Evolutionary conservation across 2,797 vertebrate species (phyloP).

Genomic region (Fistularia tabacaria): DNA sequence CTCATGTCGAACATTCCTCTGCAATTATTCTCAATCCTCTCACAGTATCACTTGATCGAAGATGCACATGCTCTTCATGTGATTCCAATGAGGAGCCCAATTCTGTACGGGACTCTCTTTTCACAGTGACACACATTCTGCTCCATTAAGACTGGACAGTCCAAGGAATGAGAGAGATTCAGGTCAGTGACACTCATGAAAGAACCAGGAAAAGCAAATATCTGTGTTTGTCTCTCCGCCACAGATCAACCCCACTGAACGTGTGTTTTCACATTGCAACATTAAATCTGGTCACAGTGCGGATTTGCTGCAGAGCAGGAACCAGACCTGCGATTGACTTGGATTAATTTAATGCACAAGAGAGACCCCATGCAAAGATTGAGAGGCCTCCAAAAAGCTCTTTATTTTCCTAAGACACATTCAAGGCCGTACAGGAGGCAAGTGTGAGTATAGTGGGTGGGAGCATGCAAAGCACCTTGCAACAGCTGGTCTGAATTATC

Average conservation of each 20-base stretch:
- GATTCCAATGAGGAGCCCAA: constrained; percentile 67
- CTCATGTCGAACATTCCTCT: constrained; percentile 52
- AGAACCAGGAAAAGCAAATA: constrained; percentile 28
- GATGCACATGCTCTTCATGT: constrained; percentile 76
- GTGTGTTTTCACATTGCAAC: constrained; percentile 42
- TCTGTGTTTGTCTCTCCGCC: constrained; percentile 26
- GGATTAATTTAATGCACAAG: constrained; percentile 56
- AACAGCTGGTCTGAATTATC: constrained; percentile 81
- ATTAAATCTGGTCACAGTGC: constrained; percentile 45
- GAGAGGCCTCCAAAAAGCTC: constrained; percentile 38
- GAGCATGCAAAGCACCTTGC: constrained; percentile 76
- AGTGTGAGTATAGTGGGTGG: constrained; percentile 66
- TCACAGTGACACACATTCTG: constrained; percentile 62
- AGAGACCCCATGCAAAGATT: constrained; percentile 64
- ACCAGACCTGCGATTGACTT: constrained; percentile 55
- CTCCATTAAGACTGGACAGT: constrained; percentile 43
- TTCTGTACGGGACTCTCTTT: constrained; percentile 31
- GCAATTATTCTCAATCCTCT: constrained; percentile 38
- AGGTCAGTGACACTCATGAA: constrained; percentile 35
- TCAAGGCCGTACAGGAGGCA: constrained; percentile 52
- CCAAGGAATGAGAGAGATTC: constrained; percentile 43
- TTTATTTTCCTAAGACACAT: constrained; percentile 27
- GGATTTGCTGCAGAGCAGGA: constrained; percentile 53
- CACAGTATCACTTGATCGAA: constrained; percentile 69
- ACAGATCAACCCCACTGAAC: constrained; percentile 17